These are phyloP conservation scores for Homalodisca vitripennis DNA, from an alignment of 1,140 invertebrate species.

Conservation along the genomic window DNA sequence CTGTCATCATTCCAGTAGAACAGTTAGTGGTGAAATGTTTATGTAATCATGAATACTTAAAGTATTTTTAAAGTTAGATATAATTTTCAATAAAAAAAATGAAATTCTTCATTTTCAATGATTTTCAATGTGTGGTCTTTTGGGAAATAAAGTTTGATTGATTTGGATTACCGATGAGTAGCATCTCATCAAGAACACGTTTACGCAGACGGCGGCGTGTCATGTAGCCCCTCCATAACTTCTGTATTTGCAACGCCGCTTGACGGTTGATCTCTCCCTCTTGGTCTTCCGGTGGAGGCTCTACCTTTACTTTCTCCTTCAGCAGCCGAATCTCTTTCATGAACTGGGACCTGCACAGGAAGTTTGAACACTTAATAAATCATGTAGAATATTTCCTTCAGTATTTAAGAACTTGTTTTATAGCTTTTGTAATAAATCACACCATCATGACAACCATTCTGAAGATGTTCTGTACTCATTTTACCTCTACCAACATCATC, in stretches of 20 bases:
- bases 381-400: not conserved
- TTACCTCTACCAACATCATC: too few species aligned
- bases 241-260: conserved; percentile 76
- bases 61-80: too few species aligned
- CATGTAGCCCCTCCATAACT: conserved; percentile 78
- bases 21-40: too few species aligned
- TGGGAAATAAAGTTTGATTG: not conserved
- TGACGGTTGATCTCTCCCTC: conserved; percentile 49
- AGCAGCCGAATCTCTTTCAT: conserved; percentile 84
- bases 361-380: not conserved
- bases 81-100: too few species aligned
- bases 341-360: conserved; percentile 61
- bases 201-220: conserved; percentile 65
- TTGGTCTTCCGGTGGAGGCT: conserved; percentile 54
- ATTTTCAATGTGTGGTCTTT: too few species aligned
- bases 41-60: too few species aligned
- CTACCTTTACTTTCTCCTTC: conserved; percentile 61
- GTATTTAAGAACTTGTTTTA: too few species aligned
- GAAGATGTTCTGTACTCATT: too few species aligned
- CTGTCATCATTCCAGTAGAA: too few species aligned
- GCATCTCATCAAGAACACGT: conserved; percentile 76
- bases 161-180: conserved; percentile 66
- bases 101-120: too few species aligned
- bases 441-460: too few species aligned
- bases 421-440: too few species aligned